Evolutionary conservation across 2,888 invertebrate species (phyloP), one percentile per base, ranked within the genome.

Genomic region (Molorchus minor): DNA sequence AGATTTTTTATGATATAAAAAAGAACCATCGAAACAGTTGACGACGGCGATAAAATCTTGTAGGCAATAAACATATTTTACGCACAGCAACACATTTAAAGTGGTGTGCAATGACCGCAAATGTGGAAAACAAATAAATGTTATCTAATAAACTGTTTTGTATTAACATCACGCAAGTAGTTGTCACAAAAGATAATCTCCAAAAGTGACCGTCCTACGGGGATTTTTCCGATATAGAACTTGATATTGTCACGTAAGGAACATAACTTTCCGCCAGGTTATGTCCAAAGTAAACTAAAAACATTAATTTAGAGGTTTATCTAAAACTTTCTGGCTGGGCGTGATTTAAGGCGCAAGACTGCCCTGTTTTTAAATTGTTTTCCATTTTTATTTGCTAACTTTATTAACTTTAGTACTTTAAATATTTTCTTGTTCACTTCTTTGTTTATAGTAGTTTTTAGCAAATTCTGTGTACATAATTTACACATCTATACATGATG

Each of bases 221-320:
- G 38, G 49, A 60, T 49, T 56, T 60, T 60, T 51, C 38, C 16
- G 33, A 49, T 47, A 49, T 49, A 33, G 40, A 56, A 55, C 49
- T 20, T 33, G 59, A 51, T 56, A 56, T 47, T 25, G 57, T 61
- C 61, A 61, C 61, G 61, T 61, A 53, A n/a, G 0, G 7, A 21
- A 25, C 47, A 54, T 61, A 61, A 61, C 25, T 61, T 57, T 38
- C 12, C 17, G 46, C 41, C 51, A 44, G 45, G 40, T 41, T 44
- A 61, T 51, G 54, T 61, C 54, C 55, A 44, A 44, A 54, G 57
- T 51, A 45, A 61, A 61, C 56, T 57, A 51, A 58, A 61, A 61
- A 55, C 61, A 57, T 57, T 61, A 61, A 61, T 58, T 61, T 57
- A 30, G 51, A 55, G 59, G 55, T 61, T 61, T 61, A 61, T 61